These are phyloP conservation scores for Whitmania pigra DNA, from an alignment of 1,140 invertebrate species.

Conservation along the genomic window DNA sequence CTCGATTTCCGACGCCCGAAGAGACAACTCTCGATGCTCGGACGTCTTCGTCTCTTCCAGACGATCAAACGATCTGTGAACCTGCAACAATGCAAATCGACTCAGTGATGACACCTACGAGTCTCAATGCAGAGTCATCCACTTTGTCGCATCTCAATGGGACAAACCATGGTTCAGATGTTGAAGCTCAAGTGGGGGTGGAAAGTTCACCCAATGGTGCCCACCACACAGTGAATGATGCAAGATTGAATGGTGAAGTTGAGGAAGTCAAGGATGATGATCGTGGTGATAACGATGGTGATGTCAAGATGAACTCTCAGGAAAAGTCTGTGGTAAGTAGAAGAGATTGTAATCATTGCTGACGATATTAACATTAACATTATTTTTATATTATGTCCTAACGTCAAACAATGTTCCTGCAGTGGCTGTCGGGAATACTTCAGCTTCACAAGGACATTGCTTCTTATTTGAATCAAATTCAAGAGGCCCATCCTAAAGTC, in stretches of 20 bases:
- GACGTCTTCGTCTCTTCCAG: too few species aligned
- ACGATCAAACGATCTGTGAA: too few species aligned
- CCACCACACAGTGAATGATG: background rate
- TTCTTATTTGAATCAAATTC: too few species aligned
- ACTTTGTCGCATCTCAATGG: too few species aligned
- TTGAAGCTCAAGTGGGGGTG: background rate
- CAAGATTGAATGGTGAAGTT: background rate
- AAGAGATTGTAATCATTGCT: constrained; percentile 51
- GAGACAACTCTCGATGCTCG: too few species aligned
- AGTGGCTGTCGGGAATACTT: constrained; percentile 3
- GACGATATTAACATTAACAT: too few species aligned
- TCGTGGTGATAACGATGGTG: background rate
- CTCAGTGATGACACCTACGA: too few species aligned
- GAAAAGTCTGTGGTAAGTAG: background rate
- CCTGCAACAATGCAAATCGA: too few species aligned
- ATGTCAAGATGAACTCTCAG: too few species aligned
- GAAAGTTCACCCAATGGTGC: background rate
- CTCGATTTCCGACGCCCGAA: too few species aligned
- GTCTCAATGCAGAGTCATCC: too few species aligned
- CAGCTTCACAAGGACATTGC: background rate
- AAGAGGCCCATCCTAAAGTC: too few species aligned
- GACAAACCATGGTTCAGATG: background rate
- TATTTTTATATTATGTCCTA: background rate
- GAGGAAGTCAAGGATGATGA: background rate
- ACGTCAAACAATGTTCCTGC: background rate